Conservation (phyloP, 2,797 vertebrate genomes). For the Lagocephalus sceleratus region DNA sequence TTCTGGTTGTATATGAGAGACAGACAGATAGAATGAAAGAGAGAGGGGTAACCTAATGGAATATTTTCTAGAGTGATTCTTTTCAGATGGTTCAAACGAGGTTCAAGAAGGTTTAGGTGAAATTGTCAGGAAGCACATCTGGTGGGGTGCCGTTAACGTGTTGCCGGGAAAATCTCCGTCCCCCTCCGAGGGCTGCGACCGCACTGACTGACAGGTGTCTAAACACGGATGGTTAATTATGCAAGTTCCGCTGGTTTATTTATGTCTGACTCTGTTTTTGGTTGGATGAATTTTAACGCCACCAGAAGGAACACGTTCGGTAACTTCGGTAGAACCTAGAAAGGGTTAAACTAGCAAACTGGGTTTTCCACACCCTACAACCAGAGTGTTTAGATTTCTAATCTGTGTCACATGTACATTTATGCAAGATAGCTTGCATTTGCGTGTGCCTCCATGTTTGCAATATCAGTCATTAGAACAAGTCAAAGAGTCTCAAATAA, state of each 20-base stretch:
- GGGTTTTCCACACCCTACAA: slow-evolving; percentile 3
- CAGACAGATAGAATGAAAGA: neutral
- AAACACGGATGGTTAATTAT: too few species aligned
- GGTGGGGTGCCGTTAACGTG: slow-evolving; percentile 18
- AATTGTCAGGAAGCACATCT: slow-evolving; percentile 48
- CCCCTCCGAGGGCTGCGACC: slow-evolving; percentile 8
- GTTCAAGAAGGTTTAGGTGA: slow-evolving; percentile 51
- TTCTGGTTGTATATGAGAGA: slow-evolving; percentile 17
- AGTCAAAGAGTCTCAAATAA: slow-evolving; percentile 51
- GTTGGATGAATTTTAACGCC: too few species aligned
- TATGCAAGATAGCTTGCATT: slow-evolving; percentile 39
- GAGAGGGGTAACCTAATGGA: slow-evolving; percentile 4
- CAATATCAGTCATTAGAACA: slow-evolving; percentile 30
- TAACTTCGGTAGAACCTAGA: too few species aligned
- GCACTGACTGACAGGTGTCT: slow-evolving; percentile 1
- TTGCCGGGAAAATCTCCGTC: slow-evolving; percentile 19
- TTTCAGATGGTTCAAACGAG: slow-evolving; percentile 44
- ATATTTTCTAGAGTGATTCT: slow-evolving; percentile 10
- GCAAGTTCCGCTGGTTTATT: too few species aligned
- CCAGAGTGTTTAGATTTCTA: neutral
- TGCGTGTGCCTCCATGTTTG: slow-evolving; percentile 42
- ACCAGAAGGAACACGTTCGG: too few species aligned
- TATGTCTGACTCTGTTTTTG: too few species aligned
- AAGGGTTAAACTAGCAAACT: neutral
- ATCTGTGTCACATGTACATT: slow-evolving; percentile 17